These are phyloP conservation scores for Lepidocyrtinus sp. DNA, from an alignment of 2,888 invertebrate species.

Conservation along the genomic window DNA sequence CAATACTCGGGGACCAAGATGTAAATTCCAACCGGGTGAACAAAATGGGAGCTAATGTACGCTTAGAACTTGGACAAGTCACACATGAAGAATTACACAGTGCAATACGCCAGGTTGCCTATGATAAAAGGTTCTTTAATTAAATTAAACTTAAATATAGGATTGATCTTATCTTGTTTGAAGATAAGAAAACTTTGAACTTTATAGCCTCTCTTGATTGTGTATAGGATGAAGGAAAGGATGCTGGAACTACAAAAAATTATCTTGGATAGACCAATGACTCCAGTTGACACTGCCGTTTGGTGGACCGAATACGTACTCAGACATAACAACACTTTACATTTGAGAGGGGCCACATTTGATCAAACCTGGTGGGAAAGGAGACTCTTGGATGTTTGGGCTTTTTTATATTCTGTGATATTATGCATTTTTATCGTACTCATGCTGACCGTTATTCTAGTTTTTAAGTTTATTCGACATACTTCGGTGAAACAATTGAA, in stretches of 20 bases:
- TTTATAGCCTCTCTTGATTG: too few relatives aligned
- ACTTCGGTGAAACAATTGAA: not conserved
- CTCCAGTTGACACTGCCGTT: conserved; percentile 35
- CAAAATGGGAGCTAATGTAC: conserved; percentile 34
- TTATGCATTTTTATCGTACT: too few relatives aligned
- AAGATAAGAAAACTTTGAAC: not conserved
- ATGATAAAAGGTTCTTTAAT: conserved; percentile 13
- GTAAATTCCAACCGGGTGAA: conserved; percentile 40
- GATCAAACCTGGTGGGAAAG: conserved; percentile 31
- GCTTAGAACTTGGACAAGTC: conserved; percentile 41
- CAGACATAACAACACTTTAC: not conserved
- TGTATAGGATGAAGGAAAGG: conserved; percentile 16
- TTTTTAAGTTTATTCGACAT: not conserved
- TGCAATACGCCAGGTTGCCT: not conserved
- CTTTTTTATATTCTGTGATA: too few relatives aligned
- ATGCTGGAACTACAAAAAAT: conserved; percentile 13
- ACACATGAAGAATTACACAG: conserved; percentile 13
- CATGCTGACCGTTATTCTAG: too few relatives aligned
- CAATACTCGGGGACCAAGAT: conserved; percentile 48
- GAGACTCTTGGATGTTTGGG: conserved; percentile 32
- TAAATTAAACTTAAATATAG: not conserved
- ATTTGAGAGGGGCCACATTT: conserved; percentile 4
- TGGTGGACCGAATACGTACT: conserved; percentile 52
- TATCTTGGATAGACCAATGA: conserved; percentile 24
- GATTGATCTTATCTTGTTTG: not conserved